A percentile compares a stretch with the other conserved stretches of the same genome.
These are phyloP conservation scores for Drosophila gaucha DNA, from an alignment of 2,888 invertebrate species.

Conservation along the genomic window DNA sequence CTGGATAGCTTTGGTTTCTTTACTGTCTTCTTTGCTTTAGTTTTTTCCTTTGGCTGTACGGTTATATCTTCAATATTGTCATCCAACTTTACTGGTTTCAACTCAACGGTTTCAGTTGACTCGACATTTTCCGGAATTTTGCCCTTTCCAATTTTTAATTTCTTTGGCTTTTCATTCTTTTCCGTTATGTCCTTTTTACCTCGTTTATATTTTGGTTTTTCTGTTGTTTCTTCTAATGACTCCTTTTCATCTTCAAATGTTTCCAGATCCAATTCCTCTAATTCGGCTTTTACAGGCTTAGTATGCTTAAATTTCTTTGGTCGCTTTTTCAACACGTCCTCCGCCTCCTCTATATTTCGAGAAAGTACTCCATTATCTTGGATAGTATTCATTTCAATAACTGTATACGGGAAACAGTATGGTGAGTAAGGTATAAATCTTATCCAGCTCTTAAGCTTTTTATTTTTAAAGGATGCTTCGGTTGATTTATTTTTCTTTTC, in stretches of 20 bases:
- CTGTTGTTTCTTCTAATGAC: slow-evolving; percentile 61
- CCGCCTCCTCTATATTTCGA: slow-evolving; percentile 89
- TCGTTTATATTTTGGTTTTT: slow-evolving; percentile 83
- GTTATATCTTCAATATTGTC: slow-evolving; percentile 23
- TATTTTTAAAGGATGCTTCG: slow-evolving; percentile 88
- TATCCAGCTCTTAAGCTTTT: slow-evolving; percentile 90
- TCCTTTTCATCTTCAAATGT: slow-evolving; percentile 71
- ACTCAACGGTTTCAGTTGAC: slow-evolving; percentile 77
- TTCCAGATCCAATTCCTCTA: slow-evolving; percentile 86
- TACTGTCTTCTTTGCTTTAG: slow-evolving; percentile 54
- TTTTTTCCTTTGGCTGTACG: slow-evolving; percentile 36
- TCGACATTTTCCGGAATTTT: slow-evolving; percentile 78
- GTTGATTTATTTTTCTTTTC: slow-evolving; percentile 85
- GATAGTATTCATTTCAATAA: slow-evolving; percentile 84
- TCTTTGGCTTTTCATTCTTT: slow-evolving; percentile 59
- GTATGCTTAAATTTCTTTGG: slow-evolving; percentile 86
- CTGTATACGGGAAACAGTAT: slow-evolving; percentile 79
- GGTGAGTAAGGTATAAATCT: slow-evolving; percentile 88
- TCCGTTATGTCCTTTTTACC: slow-evolving; percentile 66
- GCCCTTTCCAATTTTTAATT: slow-evolving; percentile 80
- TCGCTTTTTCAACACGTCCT: slow-evolving; percentile 87
- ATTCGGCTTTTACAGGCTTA: slow-evolving; percentile 86
- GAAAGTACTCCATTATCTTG: slow-evolving; percentile 89
- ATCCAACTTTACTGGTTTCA: slow-evolving; percentile 74
- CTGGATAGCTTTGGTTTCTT: slow-evolving; percentile 63